Evolutionary conservation across 1,140 invertebrate genomes (phyloP).

Genomic region (Zaprionus gabonicus): DNA sequence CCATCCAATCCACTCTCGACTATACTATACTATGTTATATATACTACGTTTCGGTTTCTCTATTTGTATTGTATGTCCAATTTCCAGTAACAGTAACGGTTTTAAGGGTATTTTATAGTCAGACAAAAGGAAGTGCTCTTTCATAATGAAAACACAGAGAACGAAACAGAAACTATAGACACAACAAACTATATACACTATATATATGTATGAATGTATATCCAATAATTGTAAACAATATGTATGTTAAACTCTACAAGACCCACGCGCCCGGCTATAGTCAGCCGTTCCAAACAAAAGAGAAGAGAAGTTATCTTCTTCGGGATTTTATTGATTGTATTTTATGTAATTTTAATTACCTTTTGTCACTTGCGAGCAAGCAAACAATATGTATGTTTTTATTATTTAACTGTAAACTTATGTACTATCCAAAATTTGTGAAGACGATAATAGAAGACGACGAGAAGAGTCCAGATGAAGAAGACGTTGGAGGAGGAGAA

Average conservation of each 20-base stretch:
- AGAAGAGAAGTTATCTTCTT: background rate
- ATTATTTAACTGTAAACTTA: constrained; percentile 24
- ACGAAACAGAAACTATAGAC: constrained; percentile 19
- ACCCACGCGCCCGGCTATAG: constrained; percentile 19
- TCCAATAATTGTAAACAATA: constrained; percentile 1
- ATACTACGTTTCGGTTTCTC: constrained; percentile 40
- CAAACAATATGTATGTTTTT: constrained; percentile 19
- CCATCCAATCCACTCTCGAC: constrained; percentile 7
- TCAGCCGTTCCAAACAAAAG: constrained; percentile 1
- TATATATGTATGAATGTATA: constrained; percentile 40
- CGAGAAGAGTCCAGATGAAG: background rate
- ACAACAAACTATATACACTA: constrained; percentile 31
- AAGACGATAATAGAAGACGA: background rate
- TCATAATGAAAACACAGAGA: constrained; percentile 40
- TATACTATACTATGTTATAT: constrained; percentile 36
- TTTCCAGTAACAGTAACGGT: constrained; percentile 66
- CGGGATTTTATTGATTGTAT: constrained; percentile 25
- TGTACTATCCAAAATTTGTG: constrained; percentile 17
- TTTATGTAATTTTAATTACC: constrained; percentile 20
- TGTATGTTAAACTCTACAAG: constrained; percentile 6
- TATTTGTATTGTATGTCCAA: constrained; percentile 50
- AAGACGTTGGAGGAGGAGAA: constrained; percentile 5
- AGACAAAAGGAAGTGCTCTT: constrained; percentile 54
- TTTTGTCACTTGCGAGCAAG: background rate
- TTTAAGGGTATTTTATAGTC: constrained; percentile 73